These are phyloP conservation scores for Nipponia nippon DNA, from an alignment of 2,113 vertebrate species.

Conservation along the genomic window DNA sequence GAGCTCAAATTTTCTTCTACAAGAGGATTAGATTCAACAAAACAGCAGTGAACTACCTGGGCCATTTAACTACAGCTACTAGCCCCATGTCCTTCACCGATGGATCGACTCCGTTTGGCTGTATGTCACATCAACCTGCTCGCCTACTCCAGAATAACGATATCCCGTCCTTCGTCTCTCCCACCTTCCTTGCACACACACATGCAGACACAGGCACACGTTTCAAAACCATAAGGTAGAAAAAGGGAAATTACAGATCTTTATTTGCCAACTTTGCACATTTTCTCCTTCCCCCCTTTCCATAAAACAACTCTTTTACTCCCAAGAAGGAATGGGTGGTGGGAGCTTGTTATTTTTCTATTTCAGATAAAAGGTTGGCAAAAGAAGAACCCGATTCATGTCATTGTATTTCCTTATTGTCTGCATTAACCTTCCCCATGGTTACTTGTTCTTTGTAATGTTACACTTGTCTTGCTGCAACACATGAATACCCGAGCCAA, in stretches of 20 bases:
- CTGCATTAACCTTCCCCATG: conserved; percentile 93
- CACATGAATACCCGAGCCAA: conserved; percentile 90
- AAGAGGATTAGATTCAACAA: background rate
- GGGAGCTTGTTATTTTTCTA: conserved; percentile 74
- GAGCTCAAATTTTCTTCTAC: background rate
- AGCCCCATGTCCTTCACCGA: background rate
- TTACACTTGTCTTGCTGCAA: conserved; percentile 95
- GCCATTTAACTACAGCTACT: background rate
- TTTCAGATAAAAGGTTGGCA: conserved; percentile 84
- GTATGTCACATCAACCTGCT: background rate
- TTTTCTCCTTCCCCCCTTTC: conserved; percentile 36
- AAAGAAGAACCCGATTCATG: conserved; percentile 87
- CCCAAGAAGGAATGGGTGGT: conserved; percentile 56
- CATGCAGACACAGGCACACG: accelerated
- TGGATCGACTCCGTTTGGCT: background rate
- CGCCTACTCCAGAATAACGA: background rate
- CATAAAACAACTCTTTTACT: conserved; percentile 76
- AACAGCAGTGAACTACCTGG: accelerated
- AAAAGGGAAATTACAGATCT: conserved; percentile 27
- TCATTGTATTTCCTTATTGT: conserved; percentile 88
- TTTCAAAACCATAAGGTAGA: background rate
- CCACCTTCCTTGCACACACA: background rate
- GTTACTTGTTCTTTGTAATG: conserved; percentile 92
- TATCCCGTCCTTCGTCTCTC: background rate
- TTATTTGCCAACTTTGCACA: conserved; percentile 47